phyloP scores from a whole-genome alignment of 2,797 vertebrate species.

The Chloroceryle inda region DNA sequence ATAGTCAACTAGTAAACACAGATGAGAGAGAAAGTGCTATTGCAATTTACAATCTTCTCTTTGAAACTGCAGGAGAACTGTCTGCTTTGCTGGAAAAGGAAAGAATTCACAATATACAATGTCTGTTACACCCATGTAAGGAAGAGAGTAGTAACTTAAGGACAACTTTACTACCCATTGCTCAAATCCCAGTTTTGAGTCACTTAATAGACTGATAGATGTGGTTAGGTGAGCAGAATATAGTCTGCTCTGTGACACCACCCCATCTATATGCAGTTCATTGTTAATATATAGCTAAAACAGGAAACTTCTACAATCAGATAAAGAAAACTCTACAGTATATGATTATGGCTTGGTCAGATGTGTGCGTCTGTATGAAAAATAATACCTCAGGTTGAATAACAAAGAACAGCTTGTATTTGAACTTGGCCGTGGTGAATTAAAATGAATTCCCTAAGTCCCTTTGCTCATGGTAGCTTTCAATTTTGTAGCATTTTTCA shows the following conservation, averaged over 20 bases:
- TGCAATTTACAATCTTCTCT: conserved; percentile 12
- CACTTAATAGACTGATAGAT: neutral
- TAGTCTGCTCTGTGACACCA: neutral
- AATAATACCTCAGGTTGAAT: conserved; percentile 52
- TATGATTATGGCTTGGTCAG: conserved; percentile 60
- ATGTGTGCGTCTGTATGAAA: conserved; percentile 58
- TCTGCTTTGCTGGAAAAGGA: neutral
- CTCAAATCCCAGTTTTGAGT: conserved; percentile 2
- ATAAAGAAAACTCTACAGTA: conserved; percentile 54
- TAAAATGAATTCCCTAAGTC: conserved; percentile 64
- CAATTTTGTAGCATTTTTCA: conserved; percentile 70
- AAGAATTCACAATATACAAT: neutral
- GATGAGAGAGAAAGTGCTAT: neutral
- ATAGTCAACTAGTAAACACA: neutral
- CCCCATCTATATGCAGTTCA: neutral
- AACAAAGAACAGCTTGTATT: conserved; percentile 78
- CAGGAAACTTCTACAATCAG: conserved; percentile 56
- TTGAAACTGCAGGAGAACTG: neutral
- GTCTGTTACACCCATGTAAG: neutral
- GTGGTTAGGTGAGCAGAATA: conserved; percentile 13
- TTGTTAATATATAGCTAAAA: conserved; percentile 33
- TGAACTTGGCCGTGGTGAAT: conserved; percentile 70
- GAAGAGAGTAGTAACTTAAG: neutral
- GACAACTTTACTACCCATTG: neutral
- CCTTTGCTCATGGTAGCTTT: conserved; percentile 64